A percentile compares a stretch with the other conserved stretches of the same genome.
Evolutionary conservation across 2,797 vertebrate species (phyloP).

Genomic region (Kryptopterus vitreolus): DNA sequence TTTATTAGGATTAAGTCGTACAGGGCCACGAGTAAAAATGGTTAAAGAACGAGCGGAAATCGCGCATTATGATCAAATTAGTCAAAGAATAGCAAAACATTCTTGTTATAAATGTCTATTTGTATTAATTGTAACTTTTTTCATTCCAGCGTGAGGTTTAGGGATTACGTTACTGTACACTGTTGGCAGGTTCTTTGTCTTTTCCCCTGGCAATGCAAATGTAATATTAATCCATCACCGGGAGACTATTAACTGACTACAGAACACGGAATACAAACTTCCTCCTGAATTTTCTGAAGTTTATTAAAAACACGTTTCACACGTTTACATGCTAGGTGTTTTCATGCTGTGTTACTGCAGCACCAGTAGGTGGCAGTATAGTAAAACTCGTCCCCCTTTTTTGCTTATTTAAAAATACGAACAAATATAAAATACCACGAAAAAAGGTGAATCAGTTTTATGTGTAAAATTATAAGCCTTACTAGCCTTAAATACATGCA

Average conservation of each 20-base stretch:
- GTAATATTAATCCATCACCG: background rate
- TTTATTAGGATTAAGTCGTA: background rate
- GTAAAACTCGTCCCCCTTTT: background rate
- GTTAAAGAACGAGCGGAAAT: background rate
- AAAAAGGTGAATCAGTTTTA: too few species aligned
- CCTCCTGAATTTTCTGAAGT: background rate
- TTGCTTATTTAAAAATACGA: too few species aligned
- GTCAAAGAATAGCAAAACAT: background rate
- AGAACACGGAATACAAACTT: background rate
- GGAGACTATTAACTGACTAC: background rate
- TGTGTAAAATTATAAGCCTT: too few species aligned
- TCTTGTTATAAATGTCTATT: background rate
- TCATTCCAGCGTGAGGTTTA: background rate
- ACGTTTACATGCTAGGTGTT: too few species aligned
- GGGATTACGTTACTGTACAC: background rate
- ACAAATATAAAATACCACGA: too few species aligned
- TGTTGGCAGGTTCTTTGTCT: background rate
- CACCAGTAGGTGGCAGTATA: conserved; percentile 9
- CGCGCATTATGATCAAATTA: background rate
- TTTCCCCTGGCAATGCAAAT: background rate
- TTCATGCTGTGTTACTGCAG: background rate
- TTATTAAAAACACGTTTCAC: background rate
- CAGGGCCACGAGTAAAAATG: background rate
- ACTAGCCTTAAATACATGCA: too few species aligned
- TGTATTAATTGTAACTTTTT: background rate